These are phyloP conservation scores for Thelaira solivaga DNA, from an alignment of 2,888 invertebrate species.

Conservation along the genomic window DNA sequence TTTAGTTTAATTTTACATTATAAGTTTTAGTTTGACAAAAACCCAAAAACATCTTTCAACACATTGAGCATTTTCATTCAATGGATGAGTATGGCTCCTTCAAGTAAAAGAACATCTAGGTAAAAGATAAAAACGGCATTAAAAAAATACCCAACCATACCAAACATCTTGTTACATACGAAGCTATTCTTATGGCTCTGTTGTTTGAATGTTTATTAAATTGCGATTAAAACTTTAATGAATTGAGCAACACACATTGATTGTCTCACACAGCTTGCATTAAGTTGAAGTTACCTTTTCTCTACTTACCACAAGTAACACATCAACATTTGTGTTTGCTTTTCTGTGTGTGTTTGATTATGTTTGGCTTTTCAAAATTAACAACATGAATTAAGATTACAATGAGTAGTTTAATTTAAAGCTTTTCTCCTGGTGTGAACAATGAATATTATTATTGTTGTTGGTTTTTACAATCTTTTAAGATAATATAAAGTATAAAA, in stretches of 20 bases:
- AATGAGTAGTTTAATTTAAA: constrained; percentile 35
- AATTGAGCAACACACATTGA: constrained; percentile 22
- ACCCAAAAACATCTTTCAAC: background rate
- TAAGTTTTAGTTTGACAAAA: constrained; percentile 1
- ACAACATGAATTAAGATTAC: constrained; percentile 13
- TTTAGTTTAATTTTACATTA: background rate
- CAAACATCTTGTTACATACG: background rate
- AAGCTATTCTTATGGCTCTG: constrained; percentile 2
- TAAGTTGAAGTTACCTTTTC: constrained; percentile 14
- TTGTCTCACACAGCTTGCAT: background rate
- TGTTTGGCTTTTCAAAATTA: constrained; percentile 34
- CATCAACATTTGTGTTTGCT: background rate
- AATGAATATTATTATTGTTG: background rate
- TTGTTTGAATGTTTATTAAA: constrained; percentile 2
- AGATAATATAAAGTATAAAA: no score
- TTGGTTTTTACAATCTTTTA: no score
- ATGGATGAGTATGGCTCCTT: background rate
- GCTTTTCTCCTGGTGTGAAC: constrained; percentile 5
- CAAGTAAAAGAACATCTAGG: background rate
- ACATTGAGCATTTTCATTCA: background rate
- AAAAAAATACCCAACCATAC: background rate
- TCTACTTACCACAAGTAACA: background rate
- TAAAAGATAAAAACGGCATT: background rate
- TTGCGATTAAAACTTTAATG: constrained; percentile 54
- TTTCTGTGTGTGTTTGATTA: background rate